phyloP scores from a whole-genome alignment of 1,140 invertebrate genomes.

The Cherax destructor region DNA sequence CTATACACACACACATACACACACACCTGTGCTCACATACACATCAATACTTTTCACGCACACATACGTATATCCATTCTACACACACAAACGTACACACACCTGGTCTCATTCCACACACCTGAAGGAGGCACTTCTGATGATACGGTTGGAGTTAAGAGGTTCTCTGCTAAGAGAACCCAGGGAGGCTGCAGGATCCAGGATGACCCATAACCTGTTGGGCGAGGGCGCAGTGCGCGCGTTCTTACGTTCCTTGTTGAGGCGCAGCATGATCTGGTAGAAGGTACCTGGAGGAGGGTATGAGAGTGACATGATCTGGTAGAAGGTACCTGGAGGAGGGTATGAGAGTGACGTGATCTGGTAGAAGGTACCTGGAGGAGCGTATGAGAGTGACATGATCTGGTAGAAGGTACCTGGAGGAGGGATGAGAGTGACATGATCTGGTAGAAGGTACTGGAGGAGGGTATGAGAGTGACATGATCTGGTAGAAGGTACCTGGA shows the following conservation, averaged over 20 bases:
- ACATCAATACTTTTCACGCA: not conserved
- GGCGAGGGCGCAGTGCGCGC: constrained; percentile 30
- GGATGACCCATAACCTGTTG: constrained; percentile 42
- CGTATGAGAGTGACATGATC: no score
- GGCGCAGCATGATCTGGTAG: constrained; percentile 50
- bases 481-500: no score
- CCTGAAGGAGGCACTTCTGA: constrained; percentile 16
- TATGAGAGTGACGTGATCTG: no score
- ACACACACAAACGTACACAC: not conserved
- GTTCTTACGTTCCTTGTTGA: constrained; percentile 42
- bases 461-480: no score
- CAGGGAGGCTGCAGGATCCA: constrained; percentile 49
- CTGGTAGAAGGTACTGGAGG: no score
- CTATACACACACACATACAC: no score
- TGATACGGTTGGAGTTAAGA: constrained; percentile 43
- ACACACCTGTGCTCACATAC: not conserved
- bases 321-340: no score
- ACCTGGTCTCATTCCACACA: not conserved
- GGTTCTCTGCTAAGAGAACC: constrained; percentile 47
- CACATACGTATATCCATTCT: not conserved
- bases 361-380: no score
- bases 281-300: constrained; percentile 39
- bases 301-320: not conserved
- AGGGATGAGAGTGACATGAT: no score
- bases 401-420: no score